Evolutionary conservation across 2,113 vertebrate genomes (phyloP).

Genomic region (Progne subis): DNA sequence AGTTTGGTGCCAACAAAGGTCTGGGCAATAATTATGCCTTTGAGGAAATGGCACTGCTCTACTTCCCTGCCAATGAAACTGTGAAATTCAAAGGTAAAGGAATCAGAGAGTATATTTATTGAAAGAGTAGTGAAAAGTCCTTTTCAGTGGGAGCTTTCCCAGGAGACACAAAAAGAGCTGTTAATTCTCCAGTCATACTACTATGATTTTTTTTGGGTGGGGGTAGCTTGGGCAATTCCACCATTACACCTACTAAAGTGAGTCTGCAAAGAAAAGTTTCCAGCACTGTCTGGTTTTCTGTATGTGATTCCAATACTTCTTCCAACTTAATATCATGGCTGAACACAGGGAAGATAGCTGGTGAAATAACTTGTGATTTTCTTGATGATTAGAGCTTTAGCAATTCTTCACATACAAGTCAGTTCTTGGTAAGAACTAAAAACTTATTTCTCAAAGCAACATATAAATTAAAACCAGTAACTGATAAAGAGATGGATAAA

Average conservation of each 20-base stretch:
- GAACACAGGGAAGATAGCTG: background rate
- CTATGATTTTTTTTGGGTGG: background rate
- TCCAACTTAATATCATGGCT: background rate
- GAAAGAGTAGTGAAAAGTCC: background rate
- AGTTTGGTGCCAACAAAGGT: background rate
- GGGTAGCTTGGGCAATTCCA: background rate
- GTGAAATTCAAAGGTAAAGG: background rate
- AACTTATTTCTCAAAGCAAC: background rate
- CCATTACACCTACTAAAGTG: background rate
- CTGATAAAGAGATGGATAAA: background rate
- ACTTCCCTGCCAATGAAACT: background rate
- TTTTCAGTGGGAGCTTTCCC: background rate
- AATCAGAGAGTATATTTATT: background rate
- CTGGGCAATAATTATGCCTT: background rate
- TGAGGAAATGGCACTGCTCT: background rate
- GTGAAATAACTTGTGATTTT: background rate
- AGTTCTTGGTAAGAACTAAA: background rate
- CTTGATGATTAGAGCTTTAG: background rate
- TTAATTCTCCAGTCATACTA: background rate
- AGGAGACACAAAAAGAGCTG: background rate
- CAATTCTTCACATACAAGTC: background rate
- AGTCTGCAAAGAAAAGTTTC: background rate
- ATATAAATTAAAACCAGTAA: background rate
- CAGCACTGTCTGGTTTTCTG: background rate
- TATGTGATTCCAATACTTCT: background rate